phyloP scores from a whole-genome alignment of 2,797 vertebrate genomes.

The Lepilemur septentrionalis region DNA sequence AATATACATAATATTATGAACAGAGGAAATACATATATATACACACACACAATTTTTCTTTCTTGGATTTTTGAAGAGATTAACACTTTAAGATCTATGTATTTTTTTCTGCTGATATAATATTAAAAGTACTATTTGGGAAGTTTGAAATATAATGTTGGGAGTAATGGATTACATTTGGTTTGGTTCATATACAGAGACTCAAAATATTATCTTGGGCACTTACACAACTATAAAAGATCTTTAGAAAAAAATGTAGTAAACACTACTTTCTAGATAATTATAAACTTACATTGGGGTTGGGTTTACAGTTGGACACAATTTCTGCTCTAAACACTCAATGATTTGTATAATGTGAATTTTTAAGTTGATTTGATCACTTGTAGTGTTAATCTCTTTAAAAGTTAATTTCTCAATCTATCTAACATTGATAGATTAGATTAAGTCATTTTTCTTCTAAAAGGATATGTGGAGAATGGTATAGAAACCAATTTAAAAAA shows the following conservation, averaged over 20 bases:
- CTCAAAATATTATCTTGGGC: not conserved
- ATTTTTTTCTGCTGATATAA: constrained; percentile 22
- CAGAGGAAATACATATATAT: not conserved
- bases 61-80: constrained; percentile 4
- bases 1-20: constrained; percentile 1
- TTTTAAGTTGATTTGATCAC: not conserved
- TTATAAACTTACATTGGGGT: not conserved
- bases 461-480: not conserved
- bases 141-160: not conserved
- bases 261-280: not conserved
- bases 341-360: not conserved
- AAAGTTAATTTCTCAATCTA: not conserved
- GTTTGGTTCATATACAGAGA: not conserved
- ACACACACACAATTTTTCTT: not conserved
- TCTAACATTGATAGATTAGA: constrained; percentile 2
- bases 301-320: not conserved
- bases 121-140: constrained; percentile 1
- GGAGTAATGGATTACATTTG: not conserved
- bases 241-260: constrained; percentile 15
- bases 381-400: not conserved
- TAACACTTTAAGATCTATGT: not conserved
- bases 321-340: constrained; percentile 38
- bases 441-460: not conserved
- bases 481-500: constrained; percentile 1
- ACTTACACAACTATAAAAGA: not conserved